Percentiles rank a stretch among this genome's conserved stretches.
Evolutionary conservation across 2,797 vertebrate genomes (phyloP).

Genomic region (Centroberyx gerrardi): DNA sequence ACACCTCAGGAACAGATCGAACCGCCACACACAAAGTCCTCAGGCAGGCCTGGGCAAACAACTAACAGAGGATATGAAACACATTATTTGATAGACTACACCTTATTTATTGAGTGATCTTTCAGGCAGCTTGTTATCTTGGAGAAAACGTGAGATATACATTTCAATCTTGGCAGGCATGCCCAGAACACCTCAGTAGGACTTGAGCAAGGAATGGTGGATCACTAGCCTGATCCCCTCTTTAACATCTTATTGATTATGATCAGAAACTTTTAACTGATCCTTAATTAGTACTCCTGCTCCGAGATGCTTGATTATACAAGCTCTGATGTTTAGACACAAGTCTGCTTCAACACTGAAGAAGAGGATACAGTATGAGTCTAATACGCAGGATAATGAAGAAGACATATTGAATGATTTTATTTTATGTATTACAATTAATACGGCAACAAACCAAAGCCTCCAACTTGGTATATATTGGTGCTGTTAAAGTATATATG

Average conservation of each 20-base stretch:
- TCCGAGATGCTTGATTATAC: slow-evolving; percentile 9
- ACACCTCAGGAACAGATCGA: slow-evolving; percentile 86
- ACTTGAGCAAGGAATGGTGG: not conserved
- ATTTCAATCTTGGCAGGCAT: slow-evolving; percentile 4
- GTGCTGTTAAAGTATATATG: no score
- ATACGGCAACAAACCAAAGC: no score
- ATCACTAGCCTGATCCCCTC: not conserved
- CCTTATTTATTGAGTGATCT: slow-evolving; percentile 34
- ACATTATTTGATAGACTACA: slow-evolving; percentile 46
- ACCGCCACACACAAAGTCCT: slow-evolving; percentile 94
- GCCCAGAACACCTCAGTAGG: slow-evolving; percentile 6
- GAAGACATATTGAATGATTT: no score
- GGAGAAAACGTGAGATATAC: slow-evolving; percentile 37
- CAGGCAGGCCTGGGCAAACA: slow-evolving; percentile 90
- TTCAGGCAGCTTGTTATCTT: slow-evolving; percentile 12
- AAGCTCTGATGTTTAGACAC: slow-evolving; percentile 12
- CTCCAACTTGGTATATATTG: no score
- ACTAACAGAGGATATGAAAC: slow-evolving; percentile 54
- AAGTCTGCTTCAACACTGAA: no score
- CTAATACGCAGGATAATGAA: no score
- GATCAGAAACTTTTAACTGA: slow-evolving; percentile 16
- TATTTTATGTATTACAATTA: no score
- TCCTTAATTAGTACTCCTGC: not conserved
- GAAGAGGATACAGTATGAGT: no score
- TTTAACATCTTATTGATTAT: slow-evolving; percentile 22